Percentiles rank a stretch among this genome's conserved stretches.
phyloP scores from a whole-genome alignment of 1,140 invertebrate species.

The Bombus picipes region DNA sequence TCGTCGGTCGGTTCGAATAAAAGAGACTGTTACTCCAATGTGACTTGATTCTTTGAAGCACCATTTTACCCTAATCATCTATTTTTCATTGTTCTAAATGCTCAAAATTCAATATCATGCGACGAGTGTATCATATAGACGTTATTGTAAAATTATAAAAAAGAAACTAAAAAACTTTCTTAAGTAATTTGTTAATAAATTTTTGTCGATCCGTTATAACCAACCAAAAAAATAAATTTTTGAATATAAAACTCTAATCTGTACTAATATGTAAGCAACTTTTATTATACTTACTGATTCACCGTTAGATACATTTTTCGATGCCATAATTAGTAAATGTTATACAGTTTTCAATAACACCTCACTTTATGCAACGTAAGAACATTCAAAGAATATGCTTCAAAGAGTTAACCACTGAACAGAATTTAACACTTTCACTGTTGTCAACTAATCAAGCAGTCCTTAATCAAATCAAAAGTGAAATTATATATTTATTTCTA shows the following conservation, averaged over 20 bases:
- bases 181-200: not conserved
- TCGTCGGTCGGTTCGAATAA: constrained; percentile 3
- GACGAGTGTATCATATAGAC: not conserved
- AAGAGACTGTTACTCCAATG: not conserved
- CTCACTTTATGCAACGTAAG: not conserved
- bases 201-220: not conserved
- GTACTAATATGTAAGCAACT: not conserved
- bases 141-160: not conserved
- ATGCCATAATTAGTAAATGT: not conserved
- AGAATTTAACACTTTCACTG: constrained; percentile 27
- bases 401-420: constrained; percentile 20
- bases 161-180: not conserved
- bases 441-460: constrained; percentile 3
- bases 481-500: not conserved
- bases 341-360: not conserved
- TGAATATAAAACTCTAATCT: not conserved
- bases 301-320: not conserved
- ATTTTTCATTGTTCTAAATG: not conserved
- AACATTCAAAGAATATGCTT: constrained; percentile 4
- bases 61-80: not conserved
- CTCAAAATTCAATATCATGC: not conserved
- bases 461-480: not conserved
- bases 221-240: not conserved
- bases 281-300: not conserved
- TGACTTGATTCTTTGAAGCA: constrained; percentile 30